These are phyloP conservation scores for Nematopogon swammerdamellus DNA, from an alignment of 2,888 invertebrate species.

Conservation along the genomic window DNA sequence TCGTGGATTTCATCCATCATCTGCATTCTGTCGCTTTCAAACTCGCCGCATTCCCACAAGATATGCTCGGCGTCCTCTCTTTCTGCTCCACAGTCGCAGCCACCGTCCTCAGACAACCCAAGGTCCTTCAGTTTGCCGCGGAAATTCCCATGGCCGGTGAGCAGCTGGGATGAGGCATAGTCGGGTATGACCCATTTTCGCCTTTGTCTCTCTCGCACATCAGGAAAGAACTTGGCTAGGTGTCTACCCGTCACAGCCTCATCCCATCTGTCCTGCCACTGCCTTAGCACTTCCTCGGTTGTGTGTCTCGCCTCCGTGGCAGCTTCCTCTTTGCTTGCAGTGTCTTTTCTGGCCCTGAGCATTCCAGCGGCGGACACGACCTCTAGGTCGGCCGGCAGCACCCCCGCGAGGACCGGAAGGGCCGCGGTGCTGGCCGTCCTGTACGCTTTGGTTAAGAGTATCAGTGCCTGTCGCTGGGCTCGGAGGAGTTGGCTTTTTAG, in stretches of 20 bases:
- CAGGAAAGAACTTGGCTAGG: slow-evolving; percentile 13
- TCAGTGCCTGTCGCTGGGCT: slow-evolving; percentile 10
- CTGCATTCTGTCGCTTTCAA: neutral
- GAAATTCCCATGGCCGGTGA: slow-evolving; percentile 14
- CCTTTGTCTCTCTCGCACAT: slow-evolving; percentile 10
- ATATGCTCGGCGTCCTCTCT: slow-evolving; percentile 6
- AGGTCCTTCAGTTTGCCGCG: slow-evolving; percentile 9
- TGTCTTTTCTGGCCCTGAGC: neutral
- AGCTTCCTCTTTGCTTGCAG: neutral
- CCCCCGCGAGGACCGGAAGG: slow-evolving; percentile 15
- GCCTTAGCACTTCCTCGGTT: slow-evolving; percentile 3
- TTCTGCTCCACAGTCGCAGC: slow-evolving; percentile 7
- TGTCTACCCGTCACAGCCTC: slow-evolving; percentile 11
- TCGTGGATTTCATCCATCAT: no score
- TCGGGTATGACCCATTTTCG: slow-evolving; percentile 14
- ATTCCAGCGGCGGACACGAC: neutral
- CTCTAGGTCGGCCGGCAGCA: slow-evolving; percentile 14
- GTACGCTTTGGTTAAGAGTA: slow-evolving; percentile 16
- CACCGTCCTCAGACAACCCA: slow-evolving; percentile 6
- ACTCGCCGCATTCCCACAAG: neutral
- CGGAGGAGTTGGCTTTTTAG: neutral
- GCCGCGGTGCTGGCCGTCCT: slow-evolving; percentile 14
- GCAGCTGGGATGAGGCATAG: slow-evolving; percentile 12
- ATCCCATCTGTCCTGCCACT: slow-evolving; percentile 13
- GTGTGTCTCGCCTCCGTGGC: neutral